A percentile compares a stretch with the other conserved stretches of the same genome.
phyloP scores from a whole-genome alignment of 2,888 invertebrate species.

The Hypselothyrea guttata region DNA sequence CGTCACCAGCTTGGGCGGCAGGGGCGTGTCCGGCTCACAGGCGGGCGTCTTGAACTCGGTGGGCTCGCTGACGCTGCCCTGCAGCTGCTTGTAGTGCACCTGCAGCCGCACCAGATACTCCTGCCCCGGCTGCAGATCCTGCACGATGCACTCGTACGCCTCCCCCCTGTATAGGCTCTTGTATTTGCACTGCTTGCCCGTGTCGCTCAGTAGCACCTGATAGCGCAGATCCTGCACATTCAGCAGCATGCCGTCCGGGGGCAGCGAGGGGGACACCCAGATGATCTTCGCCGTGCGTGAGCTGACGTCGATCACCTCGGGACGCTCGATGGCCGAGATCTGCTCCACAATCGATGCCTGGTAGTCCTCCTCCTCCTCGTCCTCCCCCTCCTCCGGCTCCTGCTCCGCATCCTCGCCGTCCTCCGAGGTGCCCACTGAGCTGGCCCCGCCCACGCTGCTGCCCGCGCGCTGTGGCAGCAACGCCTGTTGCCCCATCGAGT shows the following conservation, averaged over 20 bases:
- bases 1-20: conserved; percentile 88
- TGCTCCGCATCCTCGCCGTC: conserved; percentile 90
- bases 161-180: conserved; percentile 92
- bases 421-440: conserved; percentile 87
- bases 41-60: conserved; percentile 91
- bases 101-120: conserved; percentile 92
- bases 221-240: conserved; percentile 85
- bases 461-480: conserved; percentile 39
- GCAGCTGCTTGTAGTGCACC: conserved; percentile 87
- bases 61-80: conserved; percentile 90
- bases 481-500: conserved; percentile 12
- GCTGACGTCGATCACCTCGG: conserved; percentile 91
- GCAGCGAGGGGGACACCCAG: conserved; percentile 87
- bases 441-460: conserved; percentile 82
- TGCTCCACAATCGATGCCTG: conserved; percentile 87
- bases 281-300: conserved; percentile 92
- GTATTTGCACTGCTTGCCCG: conserved; percentile 90
- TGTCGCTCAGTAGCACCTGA: conserved; percentile 91
- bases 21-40: conserved; percentile 90
- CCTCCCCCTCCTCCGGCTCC: conserved; percentile 87
- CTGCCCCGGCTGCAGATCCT: conserved; percentile 93
- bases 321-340: conserved; percentile 89
- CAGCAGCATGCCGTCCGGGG: conserved; percentile 73
- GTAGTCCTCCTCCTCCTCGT: conserved; percentile 87
- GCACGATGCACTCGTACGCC: conserved; percentile 89